phyloP scores from a whole-genome alignment of 1,140 invertebrate genomes.

The Acromyrmex heyeri region DNA sequence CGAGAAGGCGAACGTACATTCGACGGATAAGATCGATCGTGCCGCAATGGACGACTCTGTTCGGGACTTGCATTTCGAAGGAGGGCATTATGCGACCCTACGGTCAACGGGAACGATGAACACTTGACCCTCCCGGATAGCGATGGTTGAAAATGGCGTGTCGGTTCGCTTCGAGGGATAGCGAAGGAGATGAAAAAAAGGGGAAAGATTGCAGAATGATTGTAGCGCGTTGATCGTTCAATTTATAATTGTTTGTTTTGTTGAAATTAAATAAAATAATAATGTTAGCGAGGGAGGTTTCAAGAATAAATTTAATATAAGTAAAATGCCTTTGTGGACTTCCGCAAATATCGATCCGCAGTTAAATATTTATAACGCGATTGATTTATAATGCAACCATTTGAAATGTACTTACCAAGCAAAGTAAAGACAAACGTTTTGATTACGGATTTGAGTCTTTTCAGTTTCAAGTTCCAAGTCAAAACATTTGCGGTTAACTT shows the following conservation, averaged over 20 bases:
- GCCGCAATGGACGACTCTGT: constrained; percentile 62
- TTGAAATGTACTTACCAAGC: too few species aligned
- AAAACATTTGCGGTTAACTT: too few species aligned
- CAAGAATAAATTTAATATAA: too few species aligned
- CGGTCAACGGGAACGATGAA: constrained; percentile 53
- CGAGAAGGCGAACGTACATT: constrained; percentile 36
- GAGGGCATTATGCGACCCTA: constrained; percentile 60
- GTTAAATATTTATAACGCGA: too few species aligned
- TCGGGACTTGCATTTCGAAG: constrained; percentile 61
- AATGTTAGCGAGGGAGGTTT: too few species aligned
- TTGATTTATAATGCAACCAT: too few species aligned
- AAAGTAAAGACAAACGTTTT: too few species aligned
- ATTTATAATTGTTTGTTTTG: too few species aligned
- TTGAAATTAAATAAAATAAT: not conserved
- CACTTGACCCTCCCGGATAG: constrained; percentile 51
- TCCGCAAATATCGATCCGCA: too few species aligned
- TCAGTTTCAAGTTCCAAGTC: too few species aligned
- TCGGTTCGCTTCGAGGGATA: constrained; percentile 31
- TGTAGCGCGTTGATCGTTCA: not conserved
- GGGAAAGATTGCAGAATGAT: not conserved
- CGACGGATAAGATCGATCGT: constrained; percentile 67
- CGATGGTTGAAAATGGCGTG: constrained; percentile 12
- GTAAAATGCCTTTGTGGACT: too few species aligned
- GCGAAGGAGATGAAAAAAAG: constrained; percentile 25
- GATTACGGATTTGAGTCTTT: too few species aligned